Evolutionary conservation across 2,888 invertebrate genomes (phyloP).

Genomic region (Kuschelorhynchus macadamiae): DNA sequence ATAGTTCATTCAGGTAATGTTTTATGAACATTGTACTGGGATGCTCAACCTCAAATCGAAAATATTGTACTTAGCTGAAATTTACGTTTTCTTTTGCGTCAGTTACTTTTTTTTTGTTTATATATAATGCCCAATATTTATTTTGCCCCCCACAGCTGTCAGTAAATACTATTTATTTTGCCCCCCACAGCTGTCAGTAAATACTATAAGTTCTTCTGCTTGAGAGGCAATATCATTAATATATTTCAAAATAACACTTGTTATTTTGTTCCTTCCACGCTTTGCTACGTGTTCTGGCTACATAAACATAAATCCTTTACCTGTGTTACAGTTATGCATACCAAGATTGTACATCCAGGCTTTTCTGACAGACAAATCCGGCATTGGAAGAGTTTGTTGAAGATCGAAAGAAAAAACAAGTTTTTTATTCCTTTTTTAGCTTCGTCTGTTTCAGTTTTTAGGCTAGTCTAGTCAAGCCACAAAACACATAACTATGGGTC

Average conservation of each 20-base stretch:
- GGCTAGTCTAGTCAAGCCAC: background rate
- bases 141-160: constrained; percentile 60
- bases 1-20: constrained; percentile 1
- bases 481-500: background rate
- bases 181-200: constrained; percentile 68
- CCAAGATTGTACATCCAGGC: constrained; percentile 30
- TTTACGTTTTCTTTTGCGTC: constrained; percentile 8
- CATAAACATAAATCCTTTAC: constrained; percentile 20
- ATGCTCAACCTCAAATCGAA: constrained; percentile 16
- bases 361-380: constrained; percentile 12
- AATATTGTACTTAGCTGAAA: constrained; percentile 8
- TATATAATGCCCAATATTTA: background rate
- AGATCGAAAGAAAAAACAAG: background rate
- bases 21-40: constrained; percentile 12
- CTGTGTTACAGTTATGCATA: constrained; percentile 26
- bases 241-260: constrained; percentile 12
- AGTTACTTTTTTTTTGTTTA: background rate
- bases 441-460: constrained; percentile 5
- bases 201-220: constrained; percentile 36
- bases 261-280: constrained; percentile 19
- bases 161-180: constrained; percentile 63
- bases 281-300: constrained; percentile 25
- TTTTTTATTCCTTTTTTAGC: background rate
- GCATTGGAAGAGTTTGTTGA: constrained; percentile 1
- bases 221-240: background rate